Percentiles rank a stretch among this genome's conserved stretches.
Evolutionary conservation across 2,113 vertebrate species (phyloP).

Genomic region (Edolisoma coerulescens): DNA sequence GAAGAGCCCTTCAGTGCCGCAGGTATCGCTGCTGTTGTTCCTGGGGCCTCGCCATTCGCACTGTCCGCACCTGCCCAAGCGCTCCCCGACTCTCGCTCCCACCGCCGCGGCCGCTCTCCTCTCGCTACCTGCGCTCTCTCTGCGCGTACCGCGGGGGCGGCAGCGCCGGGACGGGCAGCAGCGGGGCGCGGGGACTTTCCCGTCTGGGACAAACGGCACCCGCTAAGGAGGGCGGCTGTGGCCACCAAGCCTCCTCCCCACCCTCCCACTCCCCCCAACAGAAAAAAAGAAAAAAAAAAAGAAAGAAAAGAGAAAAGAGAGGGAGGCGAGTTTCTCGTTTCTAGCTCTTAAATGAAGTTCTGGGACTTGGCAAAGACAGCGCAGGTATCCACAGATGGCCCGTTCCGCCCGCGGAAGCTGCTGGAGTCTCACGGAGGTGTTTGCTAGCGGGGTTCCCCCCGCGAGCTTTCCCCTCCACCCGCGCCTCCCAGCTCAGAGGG

Average conservation of each 20-base stretch:
- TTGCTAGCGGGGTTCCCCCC: neutral
- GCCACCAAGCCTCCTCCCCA: neutral
- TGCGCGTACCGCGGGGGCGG: neutral
- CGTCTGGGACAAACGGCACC: neutral
- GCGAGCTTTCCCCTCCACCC: too few relatives aligned
- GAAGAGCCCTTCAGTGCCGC: neutral
- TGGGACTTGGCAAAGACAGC: neutral
- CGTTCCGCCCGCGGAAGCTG: neutral
- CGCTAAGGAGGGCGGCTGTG: neutral
- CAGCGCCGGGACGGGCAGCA: neutral
- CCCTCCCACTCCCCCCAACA: accelerated
- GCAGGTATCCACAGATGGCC: neutral
- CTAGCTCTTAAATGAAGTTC: neutral
- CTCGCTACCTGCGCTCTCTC: neutral
- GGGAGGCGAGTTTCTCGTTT: accelerated
- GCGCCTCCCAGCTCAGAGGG: neutral
- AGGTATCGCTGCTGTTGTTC: neutral
- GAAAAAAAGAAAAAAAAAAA: neutral
- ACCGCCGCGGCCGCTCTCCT: too few relatives aligned
- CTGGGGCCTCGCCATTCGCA: accelerated
- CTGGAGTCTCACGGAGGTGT: neutral
- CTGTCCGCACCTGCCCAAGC: neutral
- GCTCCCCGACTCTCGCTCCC: neutral
- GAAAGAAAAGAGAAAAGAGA: accelerated
- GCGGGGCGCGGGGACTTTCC: neutral